Evolutionary conservation across 2,888 invertebrate genomes (phyloP).

Genomic region (Ectemnius cavifrons): DNA sequence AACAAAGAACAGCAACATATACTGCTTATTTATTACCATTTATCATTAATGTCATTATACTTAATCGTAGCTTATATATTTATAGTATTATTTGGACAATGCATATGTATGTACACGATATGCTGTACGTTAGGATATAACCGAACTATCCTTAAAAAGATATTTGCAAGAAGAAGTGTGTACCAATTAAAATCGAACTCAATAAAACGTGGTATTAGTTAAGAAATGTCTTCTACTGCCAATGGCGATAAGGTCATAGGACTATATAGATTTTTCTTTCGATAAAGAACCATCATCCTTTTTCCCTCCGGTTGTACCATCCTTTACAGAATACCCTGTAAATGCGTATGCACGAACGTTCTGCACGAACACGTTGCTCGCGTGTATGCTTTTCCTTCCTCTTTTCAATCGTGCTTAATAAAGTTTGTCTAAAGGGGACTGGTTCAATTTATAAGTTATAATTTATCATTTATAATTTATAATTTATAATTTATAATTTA

Average conservation of each 20-base stretch:
- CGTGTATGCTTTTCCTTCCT: neutral
- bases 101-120: conserved; percentile 63
- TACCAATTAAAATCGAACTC: conserved; percentile 43
- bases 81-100: conserved; percentile 64
- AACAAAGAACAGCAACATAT: conserved; percentile 53
- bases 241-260: conserved; percentile 38
- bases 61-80: conserved; percentile 54
- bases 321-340: conserved; percentile 62
- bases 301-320: conserved; percentile 48
- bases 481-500: neutral
- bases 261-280: conserved; percentile 43
- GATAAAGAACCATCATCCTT: conserved; percentile 38
- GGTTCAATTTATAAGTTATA: neutral
- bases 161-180: conserved; percentile 51
- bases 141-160: conserved; percentile 50
- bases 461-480: neutral
- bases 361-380: neutral
- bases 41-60: conserved; percentile 70
- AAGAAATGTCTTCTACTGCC: conserved; percentile 40
- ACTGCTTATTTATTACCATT: conserved; percentile 67
- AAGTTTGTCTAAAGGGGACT: conserved; percentile 1
- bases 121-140: conserved; percentile 56
- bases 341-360: conserved; percentile 32
- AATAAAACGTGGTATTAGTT: conserved; percentile 37
- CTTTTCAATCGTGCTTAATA: neutral